phyloP scores from a whole-genome alignment of 1,140 invertebrate genomes.

The Manduca sexta region DNA sequence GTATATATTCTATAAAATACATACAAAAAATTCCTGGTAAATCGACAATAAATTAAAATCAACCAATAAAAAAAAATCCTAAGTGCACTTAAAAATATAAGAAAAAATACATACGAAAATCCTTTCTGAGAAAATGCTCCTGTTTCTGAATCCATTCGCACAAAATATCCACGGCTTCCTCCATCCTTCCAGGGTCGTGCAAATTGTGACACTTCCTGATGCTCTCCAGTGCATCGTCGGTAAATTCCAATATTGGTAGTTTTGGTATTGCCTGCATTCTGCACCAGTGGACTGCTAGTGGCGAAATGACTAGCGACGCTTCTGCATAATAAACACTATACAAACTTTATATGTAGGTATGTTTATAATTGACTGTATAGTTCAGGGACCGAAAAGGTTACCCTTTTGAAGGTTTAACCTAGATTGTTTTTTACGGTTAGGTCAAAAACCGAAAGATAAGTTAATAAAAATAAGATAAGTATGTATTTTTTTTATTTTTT shows the following conservation, averaged over 20 bases:
- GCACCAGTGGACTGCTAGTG: neutral
- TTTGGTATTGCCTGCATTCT: conserved; percentile 17
- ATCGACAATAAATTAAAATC: neutral
- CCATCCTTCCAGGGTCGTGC: conserved; percentile 21
- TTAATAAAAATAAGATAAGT: too few relatives aligned
- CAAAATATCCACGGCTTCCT: conserved; percentile 27
- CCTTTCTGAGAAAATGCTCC: conserved; percentile 28
- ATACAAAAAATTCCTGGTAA: neutral
- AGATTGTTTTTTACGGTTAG: too few relatives aligned
- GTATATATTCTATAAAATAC: neutral
- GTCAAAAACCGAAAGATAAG: too few relatives aligned
- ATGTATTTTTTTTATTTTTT: too few relatives aligned
- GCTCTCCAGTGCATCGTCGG: conserved; percentile 11
- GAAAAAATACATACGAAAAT: conserved; percentile 30
- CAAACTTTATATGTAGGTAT: too few relatives aligned
- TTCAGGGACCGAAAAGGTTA: too few relatives aligned
- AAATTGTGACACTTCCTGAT: conserved; percentile 26
- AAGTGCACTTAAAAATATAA: too few relatives aligned
- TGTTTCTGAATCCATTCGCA: conserved; percentile 32
- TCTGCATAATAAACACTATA: too few relatives aligned
- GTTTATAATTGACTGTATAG: too few relatives aligned
- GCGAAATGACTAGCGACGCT: neutral
- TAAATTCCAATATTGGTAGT: conserved; percentile 18
- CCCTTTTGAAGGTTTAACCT: too few relatives aligned
- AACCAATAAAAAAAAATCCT: too few relatives aligned